These are phyloP conservation scores for Smutsia temminckii DNA, from an alignment of 2,797 vertebrate species.

Conservation along the genomic window DNA sequence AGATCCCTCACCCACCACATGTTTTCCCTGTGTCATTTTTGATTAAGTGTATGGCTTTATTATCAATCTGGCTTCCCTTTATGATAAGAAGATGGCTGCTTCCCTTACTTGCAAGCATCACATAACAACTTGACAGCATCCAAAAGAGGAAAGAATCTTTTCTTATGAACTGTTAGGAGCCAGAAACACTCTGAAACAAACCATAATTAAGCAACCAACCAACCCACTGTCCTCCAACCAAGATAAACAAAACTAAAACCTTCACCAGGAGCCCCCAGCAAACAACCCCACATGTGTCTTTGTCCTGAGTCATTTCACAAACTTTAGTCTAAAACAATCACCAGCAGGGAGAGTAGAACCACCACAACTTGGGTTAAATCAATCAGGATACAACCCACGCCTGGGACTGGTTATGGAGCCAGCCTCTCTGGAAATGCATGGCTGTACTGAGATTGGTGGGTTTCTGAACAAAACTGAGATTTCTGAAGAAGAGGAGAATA, in stretches of 20 bases:
- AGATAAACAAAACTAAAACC: background rate
- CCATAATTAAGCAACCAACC: background rate
- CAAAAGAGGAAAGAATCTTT: background rate
- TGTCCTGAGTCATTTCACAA: background rate
- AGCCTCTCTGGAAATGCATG: no score
- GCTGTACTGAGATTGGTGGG: no score
- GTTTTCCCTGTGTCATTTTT: background rate
- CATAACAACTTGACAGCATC: background rate
- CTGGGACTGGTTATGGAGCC: no score
- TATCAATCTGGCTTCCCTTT: background rate
- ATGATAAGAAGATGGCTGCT: background rate
- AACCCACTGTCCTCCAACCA: background rate
- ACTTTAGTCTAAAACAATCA: background rate
- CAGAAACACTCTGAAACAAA: background rate
- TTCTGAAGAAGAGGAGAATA: no score
- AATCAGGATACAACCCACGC: no score
- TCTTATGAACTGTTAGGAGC: background rate
- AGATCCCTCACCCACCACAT: background rate
- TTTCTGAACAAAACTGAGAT: no score
- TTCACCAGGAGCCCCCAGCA: background rate
- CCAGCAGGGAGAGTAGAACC: no score
- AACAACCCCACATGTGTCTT: background rate
- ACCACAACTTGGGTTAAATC: no score
- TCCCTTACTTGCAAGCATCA: background rate
- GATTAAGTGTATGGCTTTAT: background rate